A percentile compares a stretch with the other conserved stretches of the same genome.
phyloP scores from a whole-genome alignment of 2,888 invertebrate genomes.

The Papilio elwesi region DNA sequence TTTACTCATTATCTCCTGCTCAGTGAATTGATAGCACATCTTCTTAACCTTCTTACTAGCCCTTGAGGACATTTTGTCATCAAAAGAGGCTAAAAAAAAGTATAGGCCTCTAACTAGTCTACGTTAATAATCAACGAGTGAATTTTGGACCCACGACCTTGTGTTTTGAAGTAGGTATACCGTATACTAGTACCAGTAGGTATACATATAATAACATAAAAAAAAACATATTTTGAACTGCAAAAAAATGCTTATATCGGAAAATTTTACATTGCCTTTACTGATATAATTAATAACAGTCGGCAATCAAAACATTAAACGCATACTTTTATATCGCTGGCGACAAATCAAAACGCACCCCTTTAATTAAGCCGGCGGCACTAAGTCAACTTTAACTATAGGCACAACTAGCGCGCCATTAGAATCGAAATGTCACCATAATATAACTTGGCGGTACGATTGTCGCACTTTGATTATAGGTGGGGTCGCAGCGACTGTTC shows the following conservation, averaged over 20 bases:
- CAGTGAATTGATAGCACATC: constrained; percentile 16
- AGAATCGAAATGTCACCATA: constrained; percentile 57
- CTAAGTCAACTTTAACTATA: constrained; percentile 75
- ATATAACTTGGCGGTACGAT: constrained; percentile 68
- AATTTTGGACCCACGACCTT: background rate
- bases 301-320: constrained; percentile 59
- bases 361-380: constrained; percentile 77
- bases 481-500: constrained; percentile 49
- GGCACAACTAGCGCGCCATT: constrained; percentile 57
- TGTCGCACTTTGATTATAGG: constrained; percentile 57
- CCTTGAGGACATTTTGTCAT: background rate
- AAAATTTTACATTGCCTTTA: constrained; percentile 26
- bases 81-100: too few relatives aligned
- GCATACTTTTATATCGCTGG: constrained; percentile 59
- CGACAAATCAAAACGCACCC: constrained; percentile 77
- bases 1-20: constrained; percentile 30
- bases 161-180: background rate
- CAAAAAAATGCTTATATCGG: background rate
- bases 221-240: background rate
- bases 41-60: constrained; percentile 4
- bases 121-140: too few relatives aligned
- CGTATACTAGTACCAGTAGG: too few relatives aligned
- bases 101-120: too few relatives aligned
- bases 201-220: too few relatives aligned
- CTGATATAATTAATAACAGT: constrained; percentile 45